A percentile compares a stretch with the other conserved stretches of the same genome.
phyloP scores from a whole-genome alignment of 2,113 vertebrate genomes.

The Alligator mississippiensis region DNA sequence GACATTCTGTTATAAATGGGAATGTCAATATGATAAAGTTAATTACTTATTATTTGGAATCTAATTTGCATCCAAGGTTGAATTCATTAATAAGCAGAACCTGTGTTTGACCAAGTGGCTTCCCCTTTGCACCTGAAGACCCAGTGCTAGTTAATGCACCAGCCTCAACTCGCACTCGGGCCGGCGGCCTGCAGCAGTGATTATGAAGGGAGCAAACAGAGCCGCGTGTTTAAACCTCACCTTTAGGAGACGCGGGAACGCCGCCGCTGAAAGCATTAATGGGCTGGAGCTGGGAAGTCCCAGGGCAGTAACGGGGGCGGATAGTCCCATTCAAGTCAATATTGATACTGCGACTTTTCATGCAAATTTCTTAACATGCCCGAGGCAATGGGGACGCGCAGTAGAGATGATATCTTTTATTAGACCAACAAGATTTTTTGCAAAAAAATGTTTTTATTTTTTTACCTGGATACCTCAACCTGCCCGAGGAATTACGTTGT shows the following conservation, averaged over 20 bases:
- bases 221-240: not conserved
- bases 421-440: no score
- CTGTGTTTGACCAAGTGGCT: not conserved
- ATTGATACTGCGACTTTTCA: not conserved
- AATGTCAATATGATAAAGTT: constrained; percentile 49
- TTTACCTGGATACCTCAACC: not conserved
- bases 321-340: not conserved
- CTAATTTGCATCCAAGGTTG: constrained; percentile 20
- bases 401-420: no score
- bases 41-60: constrained; percentile 51
- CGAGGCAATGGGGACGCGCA: no score
- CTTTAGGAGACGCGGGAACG: not conserved
- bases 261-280: not conserved
- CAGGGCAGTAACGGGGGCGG: not conserved
- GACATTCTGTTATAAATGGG: constrained; percentile 15
- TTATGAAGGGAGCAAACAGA: not conserved
- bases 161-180: not conserved
- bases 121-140: not conserved
- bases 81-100: not conserved
- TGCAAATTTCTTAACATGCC: no score
- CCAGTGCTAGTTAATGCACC: not conserved
- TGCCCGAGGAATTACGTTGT: not conserved
- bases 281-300: not conserved
- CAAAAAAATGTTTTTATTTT: not conserved
- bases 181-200: not conserved